Percentiles rank a stretch among this genome's conserved stretches.
These are phyloP conservation scores for Plecotus auritus DNA, from an alignment of 2,113 vertebrate genomes.

Conservation along the genomic window DNA sequence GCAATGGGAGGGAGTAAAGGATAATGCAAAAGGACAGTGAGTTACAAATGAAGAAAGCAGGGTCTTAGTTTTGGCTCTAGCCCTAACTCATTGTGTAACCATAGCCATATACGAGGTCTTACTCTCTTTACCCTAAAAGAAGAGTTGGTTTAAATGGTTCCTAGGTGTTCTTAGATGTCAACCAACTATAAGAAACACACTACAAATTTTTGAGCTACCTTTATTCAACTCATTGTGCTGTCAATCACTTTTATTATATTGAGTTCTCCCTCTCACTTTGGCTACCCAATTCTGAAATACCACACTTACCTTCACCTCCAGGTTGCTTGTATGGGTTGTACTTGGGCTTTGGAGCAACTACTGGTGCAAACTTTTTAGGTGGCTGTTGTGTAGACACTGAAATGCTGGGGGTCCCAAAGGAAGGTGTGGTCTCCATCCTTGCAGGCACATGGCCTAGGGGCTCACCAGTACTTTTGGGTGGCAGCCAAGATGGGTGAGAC, in stretches of 20 bases:
- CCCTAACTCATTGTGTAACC: not conserved
- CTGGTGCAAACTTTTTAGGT: conserved; percentile 95
- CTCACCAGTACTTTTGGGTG: conserved; percentile 83
- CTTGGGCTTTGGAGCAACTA: conserved; percentile 97
- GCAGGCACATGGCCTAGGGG: conserved; percentile 90
- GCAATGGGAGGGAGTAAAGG: not conserved
- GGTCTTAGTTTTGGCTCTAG: not conserved
- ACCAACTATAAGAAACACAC: not conserved
- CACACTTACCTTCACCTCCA: conserved; percentile 82
- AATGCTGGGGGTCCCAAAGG: conserved; percentile 92
- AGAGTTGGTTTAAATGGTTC: not conserved
- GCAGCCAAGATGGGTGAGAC: conserved; percentile 89
- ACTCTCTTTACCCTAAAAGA: not conserved
- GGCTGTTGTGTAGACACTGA: conserved; percentile 93
- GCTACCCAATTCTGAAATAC: not conserved
- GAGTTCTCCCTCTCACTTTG: not conserved
- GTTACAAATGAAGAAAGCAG: not conserved
- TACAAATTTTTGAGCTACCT: not conserved
- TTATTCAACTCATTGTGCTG: not conserved
- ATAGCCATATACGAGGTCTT: not conserved
- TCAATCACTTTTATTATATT: not conserved
- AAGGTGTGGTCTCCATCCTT: conserved; percentile 96
- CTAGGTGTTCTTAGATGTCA: not conserved
- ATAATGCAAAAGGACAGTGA: not conserved
- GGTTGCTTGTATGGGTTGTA: conserved; percentile 93